Evolutionary conservation across 2,888 invertebrate species (phyloP), one percentile per base, ranked within the genome.

Genomic region (Cerastis rubricosa): DNA sequence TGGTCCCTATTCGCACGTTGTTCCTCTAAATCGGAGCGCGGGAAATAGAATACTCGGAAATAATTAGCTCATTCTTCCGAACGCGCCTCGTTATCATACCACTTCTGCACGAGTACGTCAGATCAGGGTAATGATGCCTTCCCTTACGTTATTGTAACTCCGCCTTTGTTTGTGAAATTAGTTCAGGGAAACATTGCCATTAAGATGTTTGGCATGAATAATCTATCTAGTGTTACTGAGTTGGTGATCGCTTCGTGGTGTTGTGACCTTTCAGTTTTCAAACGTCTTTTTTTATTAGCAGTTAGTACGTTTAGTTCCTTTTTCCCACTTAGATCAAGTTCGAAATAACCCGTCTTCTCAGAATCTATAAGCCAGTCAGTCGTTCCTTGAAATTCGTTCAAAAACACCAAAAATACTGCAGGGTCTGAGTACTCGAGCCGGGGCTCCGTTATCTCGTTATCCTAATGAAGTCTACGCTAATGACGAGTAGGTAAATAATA

Each of bases 401-500:
- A 94, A 95, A 95, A 94, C 94, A 93, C 95, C 95, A 93, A 95
- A 95, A 95, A 95, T 93, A 92, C 91, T 89, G 90, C 90, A 90
- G 89, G 92, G 90, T 91, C 89, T 90, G 90, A 88, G 91, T 89
- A 93, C 94, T 94, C 94, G 92, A 94, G 92, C 85, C 89, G 87
- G 91, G 93, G 94, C 94, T 94, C 95, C 94, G 96, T 96, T 96
- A 96, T 96, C 96, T 96, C 96, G 96, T 96, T 96, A 96, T 95
- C 96, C 96, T 96, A 96, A 96, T 96, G 96, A 96, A 96, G 95
- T 96, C 96, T 96, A 96, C 96, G 95, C 96, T 96, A 96, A 96
- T 96, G 96, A 96, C 96, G 96, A 96, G 96, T 96, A 96, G 96
- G 96, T 96, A 96, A 96, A 96, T 96, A 96, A 96, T 96, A 96